Percentiles rank a stretch among this genome's conserved stretches.
phyloP scores from a whole-genome alignment of 2,113 vertebrate genomes.

The Garra rufa region DNA sequence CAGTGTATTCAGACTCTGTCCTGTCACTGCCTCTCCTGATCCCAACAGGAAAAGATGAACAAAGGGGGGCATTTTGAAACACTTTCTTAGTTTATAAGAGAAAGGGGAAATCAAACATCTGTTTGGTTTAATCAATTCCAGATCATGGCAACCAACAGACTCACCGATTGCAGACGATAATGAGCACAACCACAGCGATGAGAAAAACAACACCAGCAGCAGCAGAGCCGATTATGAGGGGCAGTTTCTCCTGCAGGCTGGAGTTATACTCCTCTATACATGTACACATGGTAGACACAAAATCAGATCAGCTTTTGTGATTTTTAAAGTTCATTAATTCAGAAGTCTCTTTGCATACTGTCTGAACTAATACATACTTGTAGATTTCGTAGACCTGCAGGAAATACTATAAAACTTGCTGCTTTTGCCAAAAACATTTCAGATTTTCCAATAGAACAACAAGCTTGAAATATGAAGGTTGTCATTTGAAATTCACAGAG shows the following conservation, averaged over 20 bases:
- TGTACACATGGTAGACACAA: background rate
- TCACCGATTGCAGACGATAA: constrained; percentile 91
- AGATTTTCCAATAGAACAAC: background rate
- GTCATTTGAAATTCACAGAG: background rate
- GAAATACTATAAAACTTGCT: background rate
- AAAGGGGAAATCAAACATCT: background rate
- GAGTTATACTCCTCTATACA: constrained; percentile 89
- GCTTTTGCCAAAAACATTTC: background rate
- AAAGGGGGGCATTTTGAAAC: background rate
- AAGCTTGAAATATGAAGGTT: background rate
- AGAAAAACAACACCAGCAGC: constrained; percentile 91
- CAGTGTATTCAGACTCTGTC: constrained; percentile 91
- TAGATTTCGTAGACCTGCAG: background rate
- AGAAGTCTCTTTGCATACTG: background rate
- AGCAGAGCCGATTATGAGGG: constrained; percentile 91
- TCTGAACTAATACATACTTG: background rate
- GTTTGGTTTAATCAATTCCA: background rate
- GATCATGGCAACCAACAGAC: constrained; percentile 39
- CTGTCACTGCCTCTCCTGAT: constrained; percentile 90
- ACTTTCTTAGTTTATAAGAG: background rate
- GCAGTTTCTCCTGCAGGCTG: constrained; percentile 93
- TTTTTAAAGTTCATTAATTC: background rate
- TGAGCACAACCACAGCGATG: constrained; percentile 86
- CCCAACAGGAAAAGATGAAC: background rate
- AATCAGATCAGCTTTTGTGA: background rate